Base-by-base conservation (phyloP, 1,140 invertebrate genomes). In the Agrypnia vestita region DNA sequence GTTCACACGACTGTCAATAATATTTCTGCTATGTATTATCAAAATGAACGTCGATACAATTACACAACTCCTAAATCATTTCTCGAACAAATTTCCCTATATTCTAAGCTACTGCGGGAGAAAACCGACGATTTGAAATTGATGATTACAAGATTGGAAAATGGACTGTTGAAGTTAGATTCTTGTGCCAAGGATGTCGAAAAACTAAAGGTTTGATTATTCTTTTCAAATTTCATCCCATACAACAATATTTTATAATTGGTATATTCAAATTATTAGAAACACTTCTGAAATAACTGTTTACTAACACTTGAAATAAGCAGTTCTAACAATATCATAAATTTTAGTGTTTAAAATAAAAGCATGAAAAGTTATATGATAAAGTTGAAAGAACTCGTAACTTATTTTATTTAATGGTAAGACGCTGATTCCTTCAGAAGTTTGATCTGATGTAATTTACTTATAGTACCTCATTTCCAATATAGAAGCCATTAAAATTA, bases 41-140 rank as follows among this genome's bases (percentile, higher is more conserved):
- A 91, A 82, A 97, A 97, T 86, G 97, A 98, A 83, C 93, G 93
- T 25, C 91, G 97, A n/a, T 97, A 97, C 87, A 98, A 98, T 86
- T 98, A 98, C 85, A 98, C 97, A 0, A 99, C 97, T 0, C 97
- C 97, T 0, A 99, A 98, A 88, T 96, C 95, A 3, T 99, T 98
- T 88, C 87, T 99, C n/a, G 97, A 98, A 86, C 95, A 97, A 85
- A 98, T 99, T 76, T 92, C 93, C 51, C 89, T 98, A 0, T 99
- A 98, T 85, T 91, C 92, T 0, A 97, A 97, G 85, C 87, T 98
- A 9, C 87, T 99, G 47, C 91, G 89, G 9, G 93, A 93, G 67
- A 97, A 97, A 87, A 94, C 93, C 1, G 89, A 86, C n/a, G 93
- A 96, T 69, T 90, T 97, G n/a, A 90, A 93, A 80, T 91, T 92